Percentiles rank a stretch among this genome's conserved stretches.
Evolutionary conservation across 2,113 vertebrate genomes (phyloP).

Genomic region (Camarhynchus parvulus): DNA sequence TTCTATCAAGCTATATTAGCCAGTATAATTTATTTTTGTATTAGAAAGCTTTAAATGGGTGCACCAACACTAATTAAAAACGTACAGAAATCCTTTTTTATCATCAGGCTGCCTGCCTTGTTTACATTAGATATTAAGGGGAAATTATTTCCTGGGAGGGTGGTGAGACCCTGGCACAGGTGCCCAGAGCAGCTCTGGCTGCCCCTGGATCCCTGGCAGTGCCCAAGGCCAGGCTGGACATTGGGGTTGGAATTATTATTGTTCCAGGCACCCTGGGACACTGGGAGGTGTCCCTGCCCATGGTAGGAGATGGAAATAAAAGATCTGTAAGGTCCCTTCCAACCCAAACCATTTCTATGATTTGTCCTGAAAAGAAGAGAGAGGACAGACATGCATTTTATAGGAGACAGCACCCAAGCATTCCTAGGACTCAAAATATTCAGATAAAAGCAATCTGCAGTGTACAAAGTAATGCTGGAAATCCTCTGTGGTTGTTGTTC

Average conservation of each 20-base stretch:
- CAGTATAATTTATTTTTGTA: conserved; percentile 11
- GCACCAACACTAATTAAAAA: not conserved
- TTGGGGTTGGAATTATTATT: rapidly evolving
- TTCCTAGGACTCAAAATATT: not conserved
- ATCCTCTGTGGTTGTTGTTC: not conserved
- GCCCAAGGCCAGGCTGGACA: not conserved
- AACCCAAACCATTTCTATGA: not conserved
- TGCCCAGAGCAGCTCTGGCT: not conserved
- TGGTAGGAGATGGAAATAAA: not conserved
- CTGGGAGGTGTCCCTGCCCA: not conserved
- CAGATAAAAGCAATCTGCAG: not conserved
- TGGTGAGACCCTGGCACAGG: not conserved
- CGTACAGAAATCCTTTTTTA: not conserved
- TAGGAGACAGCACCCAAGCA: not conserved
- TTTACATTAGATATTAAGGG: not conserved
- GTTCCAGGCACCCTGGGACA: too few relatives aligned
- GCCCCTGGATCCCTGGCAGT: not conserved
- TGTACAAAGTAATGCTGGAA: not conserved
- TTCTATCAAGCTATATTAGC: conserved; percentile 30
- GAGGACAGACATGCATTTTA: rapidly evolving
- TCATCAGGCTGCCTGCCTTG: not conserved
- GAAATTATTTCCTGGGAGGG: not conserved
- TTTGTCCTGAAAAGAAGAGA: not conserved
- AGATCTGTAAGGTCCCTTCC: not conserved
- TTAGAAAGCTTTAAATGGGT: conserved; percentile 16